phyloP scores from a whole-genome alignment of 2,113 vertebrate genomes.

The Ochotona curzoniae region DNA sequence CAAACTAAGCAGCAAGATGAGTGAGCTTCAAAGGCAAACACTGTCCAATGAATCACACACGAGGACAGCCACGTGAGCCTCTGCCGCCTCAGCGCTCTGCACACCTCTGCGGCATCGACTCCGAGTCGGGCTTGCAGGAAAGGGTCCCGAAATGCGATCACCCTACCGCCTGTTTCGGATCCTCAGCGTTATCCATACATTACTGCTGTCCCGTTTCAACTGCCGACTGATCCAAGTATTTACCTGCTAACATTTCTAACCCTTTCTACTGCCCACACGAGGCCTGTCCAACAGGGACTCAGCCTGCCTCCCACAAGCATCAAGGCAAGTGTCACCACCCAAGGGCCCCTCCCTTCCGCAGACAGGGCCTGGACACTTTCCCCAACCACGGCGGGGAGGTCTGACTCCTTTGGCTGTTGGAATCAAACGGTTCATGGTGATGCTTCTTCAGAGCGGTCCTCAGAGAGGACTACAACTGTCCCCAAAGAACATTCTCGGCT shows the following conservation, averaged over 20 bases:
- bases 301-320: background rate
- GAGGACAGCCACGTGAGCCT: background rate
- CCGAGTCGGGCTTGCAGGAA: background rate
- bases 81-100: background rate
- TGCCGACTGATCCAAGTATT: background rate
- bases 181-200: background rate
- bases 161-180: background rate
- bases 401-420: background rate
- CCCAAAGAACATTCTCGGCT: background rate
- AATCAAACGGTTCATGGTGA: background rate
- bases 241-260: constrained; percentile 22
- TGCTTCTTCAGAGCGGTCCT: background rate
- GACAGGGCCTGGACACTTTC: background rate
- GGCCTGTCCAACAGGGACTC: background rate
- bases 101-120: no score
- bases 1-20: background rate
- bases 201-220: background rate
- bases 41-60: background rate
- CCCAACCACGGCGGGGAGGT: constrained; percentile 3
- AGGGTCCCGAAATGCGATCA: background rate
- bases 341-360: background rate
- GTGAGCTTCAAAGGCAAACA: background rate
- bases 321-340: background rate
- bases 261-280: constrained; percentile 6
- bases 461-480: background rate